Percentiles rank a stretch among this genome's conserved stretches.
Conservation (phyloP, 2,888 invertebrate genomes). For the Drosophila anomelani region DNA sequence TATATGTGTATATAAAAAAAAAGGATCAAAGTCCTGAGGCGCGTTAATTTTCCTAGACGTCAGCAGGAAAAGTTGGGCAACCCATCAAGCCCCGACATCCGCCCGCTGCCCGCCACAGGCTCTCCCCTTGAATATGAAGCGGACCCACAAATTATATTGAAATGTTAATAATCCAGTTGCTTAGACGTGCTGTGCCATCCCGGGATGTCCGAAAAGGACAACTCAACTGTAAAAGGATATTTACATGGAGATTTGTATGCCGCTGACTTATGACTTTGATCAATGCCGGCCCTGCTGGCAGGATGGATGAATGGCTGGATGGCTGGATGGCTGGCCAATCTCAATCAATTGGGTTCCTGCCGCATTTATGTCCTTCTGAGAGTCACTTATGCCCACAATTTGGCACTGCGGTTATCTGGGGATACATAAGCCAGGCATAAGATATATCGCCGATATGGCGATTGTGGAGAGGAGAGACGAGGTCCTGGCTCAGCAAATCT, state of each 20-base stretch:
- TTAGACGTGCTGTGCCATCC: slow-evolving; percentile 67
- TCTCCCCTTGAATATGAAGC: slow-evolving; percentile 35
- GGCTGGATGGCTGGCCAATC: slow-evolving; percentile 2
- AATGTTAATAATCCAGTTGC: slow-evolving; percentile 82
- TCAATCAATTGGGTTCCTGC: slow-evolving; percentile 47
- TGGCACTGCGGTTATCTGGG: slow-evolving; percentile 71
- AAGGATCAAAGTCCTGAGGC: slow-evolving; percentile 76
- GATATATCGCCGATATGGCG: slow-evolving; percentile 11
- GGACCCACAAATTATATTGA: slow-evolving; percentile 74
- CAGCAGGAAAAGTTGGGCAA: slow-evolving; percentile 74
- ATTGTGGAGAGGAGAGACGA: background rate
- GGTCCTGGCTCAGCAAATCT: slow-evolving; percentile 56
- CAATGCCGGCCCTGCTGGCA: slow-evolving; percentile 46
- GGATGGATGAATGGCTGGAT: background rate
- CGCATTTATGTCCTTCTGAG: slow-evolving; percentile 67
- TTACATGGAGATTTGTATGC: slow-evolving; percentile 78
- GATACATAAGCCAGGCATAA: slow-evolving; percentile 35
- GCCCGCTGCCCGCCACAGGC: background rate
- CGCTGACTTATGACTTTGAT: slow-evolving; percentile 82
- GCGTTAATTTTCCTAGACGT: slow-evolving; percentile 76
- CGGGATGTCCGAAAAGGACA: slow-evolving; percentile 60
- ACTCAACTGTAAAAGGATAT: slow-evolving; percentile 76
- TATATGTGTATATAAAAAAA: slow-evolving; percentile 47
- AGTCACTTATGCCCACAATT: slow-evolving; percentile 79
- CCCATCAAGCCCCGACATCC: slow-evolving; percentile 56